Base-by-base conservation (phyloP, 2,888 invertebrate genomes). In the Merodon equestris region DNA sequence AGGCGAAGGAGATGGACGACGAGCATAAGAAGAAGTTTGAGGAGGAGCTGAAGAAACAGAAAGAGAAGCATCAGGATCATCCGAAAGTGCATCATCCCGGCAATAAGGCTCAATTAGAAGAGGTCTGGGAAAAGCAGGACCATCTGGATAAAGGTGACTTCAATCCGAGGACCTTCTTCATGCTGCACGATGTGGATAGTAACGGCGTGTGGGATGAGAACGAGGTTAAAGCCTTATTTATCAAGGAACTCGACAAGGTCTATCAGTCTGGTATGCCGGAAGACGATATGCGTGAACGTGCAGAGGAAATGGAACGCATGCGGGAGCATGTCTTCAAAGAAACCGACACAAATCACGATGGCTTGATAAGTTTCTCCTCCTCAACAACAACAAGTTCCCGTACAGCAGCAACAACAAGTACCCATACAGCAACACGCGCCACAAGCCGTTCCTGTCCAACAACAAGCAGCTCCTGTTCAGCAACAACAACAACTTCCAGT, bases 281-380 rank as follows among this genome's bases (percentile, higher is more conserved):
- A 85, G 96, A 96, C 86, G 98, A 98, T 88, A 92, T 95, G 90
- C 91, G 93, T 58, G 96, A 96, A 87, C 90, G 96, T 36, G 93
- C 93, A 1, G 99, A 99, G 88, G 99, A 99, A 89, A 97, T 98
- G 97, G 97, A 98, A 87, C 91, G 98, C 36, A 99, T 99, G 99
- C 91, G 99, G 9, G 98, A 99, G 86, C 97, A 98, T 86, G 96
- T 99, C 1, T 96, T 98, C 87, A 92, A 92, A 64, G 97, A 99
- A 88, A 93, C 96, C 61, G 99, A 99, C 88, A 90, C 90, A 18
- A 95, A 99, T 88, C 91, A 91, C 51, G 98, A 99, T 86, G 93
- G 95, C 0, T 91, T 99, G 53, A 96, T 99, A 53, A 96, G 96
- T 85, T 94, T 91, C 85, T 90, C 47, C n/a, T 13, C 38, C 82